Evolutionary conservation across 2,888 invertebrate genomes (phyloP), one percentile per base, ranked within the genome.

Genomic region (Alsophila aescularia): DNA sequence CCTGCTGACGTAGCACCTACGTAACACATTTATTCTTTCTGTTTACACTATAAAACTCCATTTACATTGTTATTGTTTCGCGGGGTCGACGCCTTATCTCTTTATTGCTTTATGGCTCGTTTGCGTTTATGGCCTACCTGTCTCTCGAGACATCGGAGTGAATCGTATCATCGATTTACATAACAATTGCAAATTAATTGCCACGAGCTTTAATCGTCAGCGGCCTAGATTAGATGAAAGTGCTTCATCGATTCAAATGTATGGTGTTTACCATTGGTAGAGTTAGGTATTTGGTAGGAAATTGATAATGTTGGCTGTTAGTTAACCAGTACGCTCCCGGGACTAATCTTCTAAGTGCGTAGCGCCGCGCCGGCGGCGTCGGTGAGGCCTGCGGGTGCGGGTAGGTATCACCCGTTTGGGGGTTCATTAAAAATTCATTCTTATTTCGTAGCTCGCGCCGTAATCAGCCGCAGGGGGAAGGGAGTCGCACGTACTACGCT

Each of bases 301-400:
- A 53, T 70, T 69, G 69, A 70, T 70, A 67, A 72, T 75, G 75
- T 71, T 56, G 64, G 66, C 66, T 77, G 83, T 79, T 77, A 83
- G 81, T 81, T 79, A 83, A 80, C 76, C 81, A 75, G 75, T 77
- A 74, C 72, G 81, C 89, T 85, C 88, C 72, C 74, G 88, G 85
- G 90, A 85, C 90, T 90, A 91, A 91, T 90, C 89, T 90, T 78
- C 86, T 90, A 89, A 90, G 91, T 90, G 90, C 90, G 90, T 87
- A 81, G 76, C 81, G 77, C 76, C 65, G 7, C 7, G 7, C 7
- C 24, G 24, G 2, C 24, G 56, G 67, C 62, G 66, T 54, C 60
- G 57, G 69, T 9, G 39, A 10, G 18, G 34, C 14, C 1, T 39
- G 40, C 12, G 40, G 65, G 64, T 59, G 56, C 48, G 67, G 40